A percentile compares a stretch with the other conserved stretches of the same genome.
phyloP scores from a whole-genome alignment of 2,113 vertebrate species.

The Passer montanus region DNA sequence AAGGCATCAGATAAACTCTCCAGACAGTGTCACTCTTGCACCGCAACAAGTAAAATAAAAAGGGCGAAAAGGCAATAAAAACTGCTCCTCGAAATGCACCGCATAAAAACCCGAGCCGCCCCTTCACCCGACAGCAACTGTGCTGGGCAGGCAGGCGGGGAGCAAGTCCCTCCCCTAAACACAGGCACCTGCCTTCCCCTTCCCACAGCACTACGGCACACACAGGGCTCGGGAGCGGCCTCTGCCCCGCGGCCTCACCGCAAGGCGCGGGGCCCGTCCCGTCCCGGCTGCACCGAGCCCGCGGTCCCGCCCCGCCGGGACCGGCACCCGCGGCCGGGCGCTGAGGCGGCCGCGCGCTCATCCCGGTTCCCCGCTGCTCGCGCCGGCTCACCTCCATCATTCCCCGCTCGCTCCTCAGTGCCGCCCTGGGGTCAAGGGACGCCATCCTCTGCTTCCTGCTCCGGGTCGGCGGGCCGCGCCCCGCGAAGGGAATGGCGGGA shows the following conservation, averaged over 20 bases:
- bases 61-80: neutral
- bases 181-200: neutral
- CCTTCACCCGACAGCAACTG: neutral
- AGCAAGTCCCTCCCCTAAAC: neutral
- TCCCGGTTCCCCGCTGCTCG: neutral
- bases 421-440: neutral
- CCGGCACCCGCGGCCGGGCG: neutral
- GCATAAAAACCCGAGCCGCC: neutral
- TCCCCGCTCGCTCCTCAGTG: neutral
- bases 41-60: neutral
- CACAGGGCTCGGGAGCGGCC: rapidly evolving
- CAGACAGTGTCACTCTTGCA: neutral
- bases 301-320: neutral
- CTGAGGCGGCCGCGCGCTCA: neutral
- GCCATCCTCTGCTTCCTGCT: slow-evolving; percentile 27
- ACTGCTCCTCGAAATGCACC: neutral
- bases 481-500: neutral
- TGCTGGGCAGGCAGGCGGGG: neutral
- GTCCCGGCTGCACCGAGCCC: neutral
- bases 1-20: neutral
- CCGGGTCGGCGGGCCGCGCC: slow-evolving; percentile 24
- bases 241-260: rapidly evolving
- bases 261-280: neutral
- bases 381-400: slow-evolving; percentile 3
- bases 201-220: neutral